phyloP scores from a whole-genome alignment of 2,113 vertebrate genomes.

The Brienomyrus longianalis region DNA sequence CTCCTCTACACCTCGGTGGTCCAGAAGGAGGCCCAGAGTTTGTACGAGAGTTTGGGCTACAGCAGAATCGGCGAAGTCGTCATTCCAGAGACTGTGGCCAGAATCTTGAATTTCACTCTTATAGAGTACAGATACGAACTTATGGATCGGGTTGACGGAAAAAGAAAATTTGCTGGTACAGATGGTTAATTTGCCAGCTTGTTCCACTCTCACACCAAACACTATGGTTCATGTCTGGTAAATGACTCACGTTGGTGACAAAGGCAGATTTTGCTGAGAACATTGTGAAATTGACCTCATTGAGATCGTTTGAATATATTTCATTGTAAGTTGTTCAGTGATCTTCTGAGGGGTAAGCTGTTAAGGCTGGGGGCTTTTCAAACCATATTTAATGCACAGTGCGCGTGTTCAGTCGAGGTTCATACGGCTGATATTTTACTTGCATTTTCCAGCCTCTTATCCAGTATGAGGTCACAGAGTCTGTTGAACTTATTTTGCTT shows the following conservation, averaged over 20 bases:
- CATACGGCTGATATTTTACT: not conserved
- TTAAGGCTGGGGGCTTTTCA: not conserved
- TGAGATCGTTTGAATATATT: not conserved
- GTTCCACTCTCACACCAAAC: not conserved
- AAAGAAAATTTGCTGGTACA: no score
- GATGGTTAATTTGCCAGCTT: not conserved
- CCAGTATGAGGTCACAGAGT: not conserved
- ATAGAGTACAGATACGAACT: slow-evolving; percentile 58
- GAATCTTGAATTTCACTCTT: slow-evolving; percentile 54
- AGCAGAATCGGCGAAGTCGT: slow-evolving; percentile 43
- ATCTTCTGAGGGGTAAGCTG: not conserved
- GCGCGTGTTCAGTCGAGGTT: not conserved
- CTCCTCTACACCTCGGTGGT: slow-evolving; percentile 57
- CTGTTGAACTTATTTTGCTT: not conserved
- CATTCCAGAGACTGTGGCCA: slow-evolving; percentile 32
- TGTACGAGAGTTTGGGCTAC: slow-evolving; percentile 61
- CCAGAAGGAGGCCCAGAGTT: slow-evolving; percentile 60
- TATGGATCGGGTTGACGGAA: not conserved
- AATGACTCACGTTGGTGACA: not conserved
- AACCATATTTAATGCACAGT: not conserved
- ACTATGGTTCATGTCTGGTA: not conserved
- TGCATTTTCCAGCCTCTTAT: not conserved
- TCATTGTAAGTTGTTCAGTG: not conserved
- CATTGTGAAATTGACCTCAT: not conserved
- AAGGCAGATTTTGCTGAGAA: not conserved